Conservation (phyloP, 1,140 invertebrate genomes). For the Dendrolimus kikuchii region DNA sequence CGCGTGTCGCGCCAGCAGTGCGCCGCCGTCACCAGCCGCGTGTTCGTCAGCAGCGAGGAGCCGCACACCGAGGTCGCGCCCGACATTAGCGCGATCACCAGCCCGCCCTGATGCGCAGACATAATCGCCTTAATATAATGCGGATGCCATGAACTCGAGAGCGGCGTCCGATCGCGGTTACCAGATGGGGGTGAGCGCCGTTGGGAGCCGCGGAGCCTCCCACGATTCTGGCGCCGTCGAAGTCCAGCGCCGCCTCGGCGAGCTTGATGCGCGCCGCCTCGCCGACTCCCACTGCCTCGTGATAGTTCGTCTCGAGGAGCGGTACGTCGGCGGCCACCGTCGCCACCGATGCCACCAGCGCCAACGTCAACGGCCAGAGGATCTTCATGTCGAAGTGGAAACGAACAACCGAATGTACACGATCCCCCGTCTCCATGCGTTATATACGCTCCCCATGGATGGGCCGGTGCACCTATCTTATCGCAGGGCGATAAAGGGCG, state of each 20-base stretch:
- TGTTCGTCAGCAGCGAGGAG: constrained; percentile 23
- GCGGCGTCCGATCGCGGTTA: constrained; percentile 1
- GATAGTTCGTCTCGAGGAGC: constrained; percentile 18
- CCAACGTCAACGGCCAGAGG: constrained; percentile 8
- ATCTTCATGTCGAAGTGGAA: constrained; percentile 4
- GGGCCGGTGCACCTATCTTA: too few species aligned
- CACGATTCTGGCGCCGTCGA: constrained; percentile 21
- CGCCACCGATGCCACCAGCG: constrained; percentile 4
- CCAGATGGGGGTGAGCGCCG: constrained; percentile 19
- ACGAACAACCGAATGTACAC: too few species aligned
- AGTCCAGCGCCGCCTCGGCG: constrained; percentile 18
- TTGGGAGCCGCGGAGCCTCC: constrained; percentile 17
- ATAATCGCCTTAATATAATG: neutral
- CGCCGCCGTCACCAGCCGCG: constrained; percentile 20
- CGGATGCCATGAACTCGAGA: neutral
- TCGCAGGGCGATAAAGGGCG: too few species aligned
- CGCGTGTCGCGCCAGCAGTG: constrained; percentile 24
- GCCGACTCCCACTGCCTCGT: constrained; percentile 21
- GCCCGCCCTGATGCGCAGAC: constrained; percentile 14
- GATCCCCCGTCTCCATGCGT: too few species aligned
- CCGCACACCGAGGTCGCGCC: constrained; percentile 27
- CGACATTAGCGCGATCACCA: constrained; percentile 19
- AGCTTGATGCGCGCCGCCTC: constrained; percentile 19
- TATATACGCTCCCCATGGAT: too few species aligned
- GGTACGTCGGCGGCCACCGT: constrained; percentile 5